phyloP scores from a whole-genome alignment of 1,140 invertebrate species.

The Ridgeia piscesae region DNA sequence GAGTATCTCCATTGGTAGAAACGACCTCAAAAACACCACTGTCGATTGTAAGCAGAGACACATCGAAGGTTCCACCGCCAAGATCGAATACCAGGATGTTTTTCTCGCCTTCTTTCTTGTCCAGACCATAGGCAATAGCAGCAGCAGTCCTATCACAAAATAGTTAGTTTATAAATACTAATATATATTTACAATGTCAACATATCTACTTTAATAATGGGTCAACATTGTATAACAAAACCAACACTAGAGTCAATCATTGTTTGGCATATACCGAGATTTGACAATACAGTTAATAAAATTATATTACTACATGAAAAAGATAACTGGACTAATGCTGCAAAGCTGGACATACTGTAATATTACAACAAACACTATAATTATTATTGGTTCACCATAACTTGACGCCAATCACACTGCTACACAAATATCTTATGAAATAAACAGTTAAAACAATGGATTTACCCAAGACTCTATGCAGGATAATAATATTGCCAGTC shows the following conservation, averaged over 20 bases:
- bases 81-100: constrained; percentile 99
- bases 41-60: constrained; percentile 97
- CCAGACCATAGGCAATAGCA: constrained; percentile 98
- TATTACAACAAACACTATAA: neutral
- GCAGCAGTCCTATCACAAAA: constrained; percentile 77
- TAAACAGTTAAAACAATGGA: too few species aligned
- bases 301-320: neutral
- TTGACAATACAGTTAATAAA: neutral
- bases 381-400: neutral
- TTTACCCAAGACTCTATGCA: too few species aligned
- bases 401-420: too few species aligned
- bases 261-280: neutral
- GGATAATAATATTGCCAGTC: too few species aligned
- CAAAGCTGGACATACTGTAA: neutral
- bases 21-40: constrained; percentile 90
- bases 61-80: constrained; percentile 99
- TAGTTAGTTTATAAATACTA: neutral
- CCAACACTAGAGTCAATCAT: neutral
- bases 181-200: neutral
- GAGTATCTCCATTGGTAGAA: constrained; percentile 97
- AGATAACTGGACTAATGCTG: neutral
- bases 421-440: too few species aligned
- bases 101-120: constrained; percentile 98
- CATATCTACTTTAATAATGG: too few species aligned
- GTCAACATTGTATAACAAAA: neutral